Conservation (phyloP, 1,140 invertebrate genomes). For the Tachypleus tridentatus region DNA sequence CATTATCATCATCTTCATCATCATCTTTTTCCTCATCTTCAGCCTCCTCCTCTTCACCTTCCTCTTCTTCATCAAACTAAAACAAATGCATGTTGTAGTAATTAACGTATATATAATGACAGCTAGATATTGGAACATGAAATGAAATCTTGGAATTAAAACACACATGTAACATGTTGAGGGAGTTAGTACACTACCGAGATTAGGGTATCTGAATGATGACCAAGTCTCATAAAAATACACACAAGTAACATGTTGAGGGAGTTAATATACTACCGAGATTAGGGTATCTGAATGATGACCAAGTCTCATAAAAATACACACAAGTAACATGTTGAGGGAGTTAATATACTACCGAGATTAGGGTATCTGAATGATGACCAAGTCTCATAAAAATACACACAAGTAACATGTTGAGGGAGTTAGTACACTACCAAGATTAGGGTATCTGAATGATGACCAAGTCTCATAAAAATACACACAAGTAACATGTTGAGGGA, state of each 20-base stretch:
- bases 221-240: no score
- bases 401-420: no score
- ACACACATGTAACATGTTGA: not conserved
- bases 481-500: not conserved
- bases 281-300: no score
- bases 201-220: no score
- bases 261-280: no score
- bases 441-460: no score
- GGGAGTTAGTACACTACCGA: not conserved
- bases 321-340: not conserved
- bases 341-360: not conserved
- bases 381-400: no score
- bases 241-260: no score
- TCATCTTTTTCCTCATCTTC: slow-evolving; percentile 21
- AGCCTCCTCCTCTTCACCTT: slow-evolving; percentile 21
- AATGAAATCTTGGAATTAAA: not conserved
- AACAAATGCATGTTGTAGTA: slow-evolving; percentile 1
- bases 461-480: not conserved
- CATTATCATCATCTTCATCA: slow-evolving; percentile 21
- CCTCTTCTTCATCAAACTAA: slow-evolving; percentile 19
- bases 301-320: no score
- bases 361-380: no score
- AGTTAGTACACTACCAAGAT: no score
- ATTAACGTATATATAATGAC: not conserved
- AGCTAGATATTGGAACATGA: no score